These are phyloP conservation scores for Thunnus thynnus DNA, from an alignment of 2,113 vertebrate genomes.

Conservation along the genomic window DNA sequence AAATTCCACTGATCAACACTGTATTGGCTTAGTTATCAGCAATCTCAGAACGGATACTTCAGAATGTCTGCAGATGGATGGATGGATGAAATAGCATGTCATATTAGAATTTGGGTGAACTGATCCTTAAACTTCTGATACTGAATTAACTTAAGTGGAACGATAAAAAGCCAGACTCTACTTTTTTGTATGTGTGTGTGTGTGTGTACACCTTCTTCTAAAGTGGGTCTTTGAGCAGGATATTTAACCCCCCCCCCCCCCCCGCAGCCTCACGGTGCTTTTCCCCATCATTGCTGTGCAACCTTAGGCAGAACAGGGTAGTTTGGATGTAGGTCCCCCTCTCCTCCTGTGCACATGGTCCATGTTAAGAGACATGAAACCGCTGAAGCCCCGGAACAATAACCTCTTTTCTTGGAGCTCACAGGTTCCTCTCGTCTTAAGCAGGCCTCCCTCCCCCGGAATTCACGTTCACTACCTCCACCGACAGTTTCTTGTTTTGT, in stretches of 20 bases:
- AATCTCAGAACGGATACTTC: not conserved
- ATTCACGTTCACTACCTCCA: slow-evolving; percentile 62
- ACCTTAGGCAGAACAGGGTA: slow-evolving; percentile 33
- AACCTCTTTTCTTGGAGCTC: slow-evolving; percentile 77
- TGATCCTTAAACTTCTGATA: not conserved
- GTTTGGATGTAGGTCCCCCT: slow-evolving; percentile 3
- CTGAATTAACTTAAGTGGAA: not conserved
- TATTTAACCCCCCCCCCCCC: slow-evolving; percentile 21
- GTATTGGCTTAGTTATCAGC: not conserved
- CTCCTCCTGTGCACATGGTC: slow-evolving; percentile 81
- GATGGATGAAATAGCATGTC: not conserved
- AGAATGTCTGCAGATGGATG: not conserved
- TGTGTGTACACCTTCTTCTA: not conserved
- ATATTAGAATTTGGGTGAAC: not conserved
- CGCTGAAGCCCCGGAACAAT: slow-evolving; percentile 80
- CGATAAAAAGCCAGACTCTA: not conserved
- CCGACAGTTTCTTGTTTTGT: slow-evolving; percentile 58
- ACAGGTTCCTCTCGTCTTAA: slow-evolving; percentile 67
- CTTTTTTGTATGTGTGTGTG: not conserved
- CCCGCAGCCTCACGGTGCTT: slow-evolving; percentile 55
- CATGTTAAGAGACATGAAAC: slow-evolving; percentile 85
- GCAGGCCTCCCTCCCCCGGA: slow-evolving; percentile 71
- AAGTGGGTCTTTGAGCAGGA: slow-evolving; percentile 68
- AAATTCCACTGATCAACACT: not conserved
- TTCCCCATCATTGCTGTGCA: slow-evolving; percentile 63